Evolutionary conservation across 1,140 invertebrate genomes (phyloP).

Genomic region (Aleiodes sp.): DNA sequence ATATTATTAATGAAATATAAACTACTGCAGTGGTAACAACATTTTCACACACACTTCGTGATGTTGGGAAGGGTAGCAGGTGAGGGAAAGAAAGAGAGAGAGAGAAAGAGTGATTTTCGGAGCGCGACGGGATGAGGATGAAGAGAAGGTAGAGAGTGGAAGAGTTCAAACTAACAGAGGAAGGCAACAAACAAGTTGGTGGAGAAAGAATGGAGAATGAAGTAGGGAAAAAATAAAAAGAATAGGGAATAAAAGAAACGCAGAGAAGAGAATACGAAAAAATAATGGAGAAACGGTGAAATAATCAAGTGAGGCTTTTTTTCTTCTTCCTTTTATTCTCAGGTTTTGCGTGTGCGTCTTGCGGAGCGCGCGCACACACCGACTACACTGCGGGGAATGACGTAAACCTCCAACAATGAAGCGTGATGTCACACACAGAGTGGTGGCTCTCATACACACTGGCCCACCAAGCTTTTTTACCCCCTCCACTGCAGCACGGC

Average conservation of each 20-base stretch:
- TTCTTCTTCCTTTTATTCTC: too few species aligned
- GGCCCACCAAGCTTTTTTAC: conserved; percentile 24
- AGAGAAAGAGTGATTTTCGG: not conserved
- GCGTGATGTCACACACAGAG: conserved; percentile 59
- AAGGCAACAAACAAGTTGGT: not conserved
- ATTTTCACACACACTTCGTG: not conserved
- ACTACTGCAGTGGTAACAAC: not conserved
- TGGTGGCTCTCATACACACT: conserved; percentile 20
- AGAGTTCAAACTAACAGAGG: not conserved
- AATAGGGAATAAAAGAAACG: not conserved
- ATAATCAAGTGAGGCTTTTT: not conserved
- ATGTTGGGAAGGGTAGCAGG: not conserved
- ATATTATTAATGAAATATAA: not conserved
- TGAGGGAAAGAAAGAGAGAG: not conserved
- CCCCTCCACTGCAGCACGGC: not conserved
- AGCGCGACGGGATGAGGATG: not conserved
- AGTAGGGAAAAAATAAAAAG: not conserved
- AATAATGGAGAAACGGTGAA: too few species aligned
- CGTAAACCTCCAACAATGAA: conserved; percentile 67
- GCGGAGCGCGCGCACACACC: conserved; percentile 37
- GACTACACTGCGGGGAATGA: conserved; percentile 55
- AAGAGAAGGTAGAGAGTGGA: not conserved
- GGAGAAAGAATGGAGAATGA: not conserved
- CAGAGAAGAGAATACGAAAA: too few species aligned
- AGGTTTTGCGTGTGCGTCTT: conserved; percentile 35